These are phyloP conservation scores for Drosophila hawaiiensis DNA, from an alignment of 2,888 invertebrate species.

Conservation along the genomic window DNA sequence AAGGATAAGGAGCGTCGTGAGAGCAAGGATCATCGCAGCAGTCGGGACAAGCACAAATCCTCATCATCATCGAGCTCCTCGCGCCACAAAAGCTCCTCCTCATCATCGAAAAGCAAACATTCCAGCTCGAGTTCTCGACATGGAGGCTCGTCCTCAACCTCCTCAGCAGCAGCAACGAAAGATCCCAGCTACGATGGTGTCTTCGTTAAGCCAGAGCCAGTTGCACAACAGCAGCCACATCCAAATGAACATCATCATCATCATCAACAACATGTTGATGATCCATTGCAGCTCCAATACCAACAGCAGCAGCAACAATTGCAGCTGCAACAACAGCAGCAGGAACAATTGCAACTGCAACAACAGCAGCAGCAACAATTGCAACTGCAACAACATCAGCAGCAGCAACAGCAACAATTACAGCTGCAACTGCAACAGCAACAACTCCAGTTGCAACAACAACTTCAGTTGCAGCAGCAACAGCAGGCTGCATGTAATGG, in stretches of 20 bases:
- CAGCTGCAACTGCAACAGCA: conserved; percentile 15
- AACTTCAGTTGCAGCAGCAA: conserved; percentile 13
- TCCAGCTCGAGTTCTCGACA: conserved; percentile 84
- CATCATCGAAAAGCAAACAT: conserved; percentile 85
- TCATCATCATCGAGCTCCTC: conserved; percentile 67
- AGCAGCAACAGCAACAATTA: conserved; percentile 16
- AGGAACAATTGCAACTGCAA: conserved; percentile 15
- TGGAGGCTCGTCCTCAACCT: conserved; percentile 17
- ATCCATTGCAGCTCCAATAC: conserved; percentile 44
- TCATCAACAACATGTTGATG: conserved; percentile 20
- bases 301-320: conserved; percentile 62
- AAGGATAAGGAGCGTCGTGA: conserved; percentile 85
- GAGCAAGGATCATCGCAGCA: conserved; percentile 81
- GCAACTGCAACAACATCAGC: conserved; percentile 57
- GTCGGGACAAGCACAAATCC: conserved; percentile 84
- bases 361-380: conserved; percentile 61
- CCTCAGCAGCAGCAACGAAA: conserved; percentile 54
- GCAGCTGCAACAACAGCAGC: conserved; percentile 26
- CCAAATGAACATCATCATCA: conserved; percentile 51
- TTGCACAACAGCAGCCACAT: conserved; percentile 67
- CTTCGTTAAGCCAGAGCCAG: conserved; percentile 81
- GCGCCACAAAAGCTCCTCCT: conserved; percentile 76
- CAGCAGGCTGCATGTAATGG: conserved; percentile 52
- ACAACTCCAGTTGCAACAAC: conserved; percentile 24
- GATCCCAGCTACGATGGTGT: conserved; percentile 77